Base-by-base conservation (phyloP, 1,140 invertebrate genomes). In the Orius insidiosus region DNA sequence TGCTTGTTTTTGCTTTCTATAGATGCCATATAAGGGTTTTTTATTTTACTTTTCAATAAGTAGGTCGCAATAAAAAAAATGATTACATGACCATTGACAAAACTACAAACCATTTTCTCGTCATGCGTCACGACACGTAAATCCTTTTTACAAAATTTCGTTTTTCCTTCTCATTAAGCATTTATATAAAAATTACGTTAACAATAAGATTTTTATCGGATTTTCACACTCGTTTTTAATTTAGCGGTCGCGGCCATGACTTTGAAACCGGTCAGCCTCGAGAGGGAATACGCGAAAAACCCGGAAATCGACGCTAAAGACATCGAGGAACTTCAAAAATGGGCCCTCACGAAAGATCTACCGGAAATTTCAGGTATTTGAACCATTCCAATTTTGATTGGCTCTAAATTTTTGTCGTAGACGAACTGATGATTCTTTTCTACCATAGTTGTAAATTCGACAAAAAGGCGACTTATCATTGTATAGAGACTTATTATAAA, bases 401-500 rank as follows among this genome's bases (percentile, higher is more conserved):
- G 10, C 24, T 37, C 14, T 24, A 18, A 8, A 37, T 45, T 35
- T 40, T 45, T 13, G n/a, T 53, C 51, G 1, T 45, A 55, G 74
- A 77, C 58, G 60, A 68, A n/a, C 70, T 75, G 51, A 56, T 74
- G 0, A 65, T 71, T 38, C 53, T 74, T 37, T 78, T 77, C 54
- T 63, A 75, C 42, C 69, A 77, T 54, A 72, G 74, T 54, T 78
- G 75, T 60, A 68, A 72, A 48, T 70, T 66, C 49, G 67, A 68
- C 45, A 64, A 71, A 51, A 74, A 78, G 53, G 54, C 64, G 30
- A 67, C 76, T 0, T 78, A 79, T 57, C 58, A 55, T 19, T 70
- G 71, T 2, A 72, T 79, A 15, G 75, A 79, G 50, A 68, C 68
- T 9, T 76, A 71, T 56, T 75, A 69, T 48, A 77, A 74, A 5